Base-by-base conservation (phyloP, 2,113 vertebrate genomes). In the Dasyurus viverrinus region DNA sequence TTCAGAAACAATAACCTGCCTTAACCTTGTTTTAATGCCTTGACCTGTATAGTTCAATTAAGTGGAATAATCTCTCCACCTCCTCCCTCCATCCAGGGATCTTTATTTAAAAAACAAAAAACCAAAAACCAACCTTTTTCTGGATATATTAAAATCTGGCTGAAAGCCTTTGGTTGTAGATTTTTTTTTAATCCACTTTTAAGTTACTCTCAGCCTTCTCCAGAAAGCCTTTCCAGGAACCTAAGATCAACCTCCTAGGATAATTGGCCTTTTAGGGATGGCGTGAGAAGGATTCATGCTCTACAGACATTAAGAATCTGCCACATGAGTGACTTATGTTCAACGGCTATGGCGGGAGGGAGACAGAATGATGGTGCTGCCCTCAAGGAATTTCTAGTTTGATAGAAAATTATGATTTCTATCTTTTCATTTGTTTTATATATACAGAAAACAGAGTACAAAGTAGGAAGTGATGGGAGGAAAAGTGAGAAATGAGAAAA, bases 11-110 rank as follows among this genome's bases (percentile, higher is more conserved):
- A 3, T 57, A 11, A 24, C 14, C 4, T 23, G 94, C 50, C 91
- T 93, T 68, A 42, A 53, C 22, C 23, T 11, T 19, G 54, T 36
- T 93, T 95, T 84, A 95, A 94, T 95, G 46, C 25, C 54, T 89
- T 52, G 8, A 54, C 89, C 19, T 27, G 10, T 16, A 22, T 4
- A 48, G 14, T 26, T 91, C 92, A 90, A 30, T 94, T 93, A 90
- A 57, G 54, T 54, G 26, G 92, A 57, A 42, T 54, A 16, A 76
- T 76, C 36, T 76, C 36, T 16, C 16, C 36, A 76, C 36, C 68
- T 42, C 36, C 68, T 76, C 16, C 36, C 19, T 42, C 36, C 36
- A 42, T 16, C 36, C 68, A 76, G 6, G 19, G 68, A n/a, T 22
- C 14, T 76, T 19, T 76, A n/a, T 68, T 68, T 57, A 30, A 11